Conservation (phyloP, 2,888 invertebrate species). For the Hemistola chrysoprasaria region DNA sequence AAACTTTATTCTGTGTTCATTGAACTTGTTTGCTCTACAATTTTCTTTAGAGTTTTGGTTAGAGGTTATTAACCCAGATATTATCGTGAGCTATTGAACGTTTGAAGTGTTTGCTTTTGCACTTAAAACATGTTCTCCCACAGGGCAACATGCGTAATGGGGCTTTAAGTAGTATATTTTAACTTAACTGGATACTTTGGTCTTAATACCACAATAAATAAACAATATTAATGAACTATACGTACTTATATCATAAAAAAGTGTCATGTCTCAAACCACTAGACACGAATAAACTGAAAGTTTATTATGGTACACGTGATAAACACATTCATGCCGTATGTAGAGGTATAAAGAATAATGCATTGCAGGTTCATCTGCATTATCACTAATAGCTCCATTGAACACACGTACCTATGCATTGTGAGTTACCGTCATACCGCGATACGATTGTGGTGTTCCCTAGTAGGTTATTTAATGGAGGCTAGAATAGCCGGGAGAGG, state of each 20-base stretch:
- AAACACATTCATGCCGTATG: too few species aligned
- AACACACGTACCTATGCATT: constrained; percentile 28
- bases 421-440: constrained; percentile 39
- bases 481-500: constrained; percentile 58
- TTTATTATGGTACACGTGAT: too few species aligned
- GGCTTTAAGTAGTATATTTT: too few species aligned
- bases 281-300: too few species aligned
- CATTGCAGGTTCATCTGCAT: constrained; percentile 11
- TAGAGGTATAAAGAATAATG: constrained; percentile 18
- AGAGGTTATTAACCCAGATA: constrained; percentile 74
- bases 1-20: constrained; percentile 41
- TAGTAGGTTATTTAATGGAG: constrained; percentile 49
- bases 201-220: too few species aligned
- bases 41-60: constrained; percentile 47
- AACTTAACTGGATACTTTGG: too few species aligned
- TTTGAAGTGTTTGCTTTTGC: constrained; percentile 26
- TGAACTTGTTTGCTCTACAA: constrained; percentile 52
- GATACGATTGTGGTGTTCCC: constrained; percentile 35
- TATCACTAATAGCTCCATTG: constrained; percentile 39
- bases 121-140: constrained; percentile 23
- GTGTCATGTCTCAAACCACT: too few species aligned
- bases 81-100: constrained; percentile 37
- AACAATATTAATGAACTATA: too few species aligned
- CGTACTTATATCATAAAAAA: too few species aligned
- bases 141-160: constrained; percentile 29